phyloP scores from a whole-genome alignment of 2,113 vertebrate genomes.

The Pipra filicauda region DNA sequence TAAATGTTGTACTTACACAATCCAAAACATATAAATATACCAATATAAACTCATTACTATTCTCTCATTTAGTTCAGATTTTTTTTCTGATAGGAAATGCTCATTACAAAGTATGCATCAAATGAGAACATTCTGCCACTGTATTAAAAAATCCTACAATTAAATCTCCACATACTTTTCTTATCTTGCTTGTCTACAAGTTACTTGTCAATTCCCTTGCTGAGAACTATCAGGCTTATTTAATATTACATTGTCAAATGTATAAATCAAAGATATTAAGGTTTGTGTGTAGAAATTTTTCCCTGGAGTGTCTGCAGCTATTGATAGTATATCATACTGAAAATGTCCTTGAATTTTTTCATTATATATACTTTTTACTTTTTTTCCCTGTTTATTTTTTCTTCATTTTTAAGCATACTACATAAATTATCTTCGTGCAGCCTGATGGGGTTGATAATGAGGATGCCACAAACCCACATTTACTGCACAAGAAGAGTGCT shows the following conservation, averaged over 20 bases:
- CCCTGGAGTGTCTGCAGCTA: background rate
- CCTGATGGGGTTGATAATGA: background rate
- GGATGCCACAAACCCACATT: background rate
- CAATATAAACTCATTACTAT: background rate
- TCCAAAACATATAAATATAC: background rate
- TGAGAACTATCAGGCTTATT: background rate
- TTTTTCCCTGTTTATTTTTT: accelerated
- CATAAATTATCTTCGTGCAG: background rate
- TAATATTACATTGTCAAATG: background rate
- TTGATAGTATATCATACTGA: background rate
- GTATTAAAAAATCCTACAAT: background rate
- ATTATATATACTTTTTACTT: background rate
- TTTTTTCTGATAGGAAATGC: background rate
- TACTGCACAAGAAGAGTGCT: background rate
- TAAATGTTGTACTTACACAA: background rate
- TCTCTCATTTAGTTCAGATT: background rate
- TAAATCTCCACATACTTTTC: background rate
- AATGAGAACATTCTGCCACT: background rate
- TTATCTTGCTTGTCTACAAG: background rate
- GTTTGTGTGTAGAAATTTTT: background rate
- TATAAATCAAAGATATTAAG: background rate
- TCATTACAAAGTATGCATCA: background rate
- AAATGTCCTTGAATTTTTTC: background rate
- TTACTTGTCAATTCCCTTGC: background rate
- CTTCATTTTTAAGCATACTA: background rate